phyloP scores from a whole-genome alignment of 2,113 vertebrate species.

The Pleuronectes platessa region DNA sequence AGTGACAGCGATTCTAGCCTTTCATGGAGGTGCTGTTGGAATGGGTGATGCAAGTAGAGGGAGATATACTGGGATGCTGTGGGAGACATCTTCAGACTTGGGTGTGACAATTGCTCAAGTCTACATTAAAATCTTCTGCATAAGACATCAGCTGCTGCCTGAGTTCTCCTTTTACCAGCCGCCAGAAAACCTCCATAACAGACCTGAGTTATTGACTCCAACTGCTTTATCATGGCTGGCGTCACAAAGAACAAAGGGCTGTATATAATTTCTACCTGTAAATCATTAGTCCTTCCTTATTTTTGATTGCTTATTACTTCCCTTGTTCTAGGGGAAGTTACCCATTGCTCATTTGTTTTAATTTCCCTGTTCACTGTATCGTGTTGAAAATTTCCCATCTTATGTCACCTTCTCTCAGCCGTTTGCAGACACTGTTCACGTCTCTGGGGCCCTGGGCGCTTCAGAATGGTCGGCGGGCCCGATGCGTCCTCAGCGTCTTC shows the following conservation, averaged over 20 bases:
- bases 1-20: too few relatives aligned
- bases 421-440: slow-evolving; percentile 80
- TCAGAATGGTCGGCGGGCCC: slow-evolving; percentile 80
- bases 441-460: slow-evolving; percentile 92
- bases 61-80: too few relatives aligned
- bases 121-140: too few relatives aligned
- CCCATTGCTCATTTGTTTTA: neutral
- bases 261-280: neutral
- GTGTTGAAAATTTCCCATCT: neutral
- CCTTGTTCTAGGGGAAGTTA: neutral
- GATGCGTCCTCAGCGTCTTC: slow-evolving; percentile 89
- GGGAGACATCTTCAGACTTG: too few relatives aligned
- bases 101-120: too few relatives aligned
- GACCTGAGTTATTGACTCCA: too few relatives aligned
- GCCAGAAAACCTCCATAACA: too few relatives aligned
- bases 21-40: too few relatives aligned
- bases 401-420: slow-evolving; percentile 71
- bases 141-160: too few relatives aligned
- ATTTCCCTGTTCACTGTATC: slow-evolving; percentile 5
- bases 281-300: slow-evolving; percentile 26
- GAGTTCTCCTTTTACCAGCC: too few relatives aligned
- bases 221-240: neutral
- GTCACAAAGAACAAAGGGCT: neutral
- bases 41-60: too few relatives aligned
- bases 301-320: slow-evolving; percentile 5